A percentile compares a stretch with the other conserved stretches of the same genome.
These are phyloP conservation scores for Agonopterix alstromeriana DNA, from an alignment of 2,888 invertebrate species.

Conservation along the genomic window DNA sequence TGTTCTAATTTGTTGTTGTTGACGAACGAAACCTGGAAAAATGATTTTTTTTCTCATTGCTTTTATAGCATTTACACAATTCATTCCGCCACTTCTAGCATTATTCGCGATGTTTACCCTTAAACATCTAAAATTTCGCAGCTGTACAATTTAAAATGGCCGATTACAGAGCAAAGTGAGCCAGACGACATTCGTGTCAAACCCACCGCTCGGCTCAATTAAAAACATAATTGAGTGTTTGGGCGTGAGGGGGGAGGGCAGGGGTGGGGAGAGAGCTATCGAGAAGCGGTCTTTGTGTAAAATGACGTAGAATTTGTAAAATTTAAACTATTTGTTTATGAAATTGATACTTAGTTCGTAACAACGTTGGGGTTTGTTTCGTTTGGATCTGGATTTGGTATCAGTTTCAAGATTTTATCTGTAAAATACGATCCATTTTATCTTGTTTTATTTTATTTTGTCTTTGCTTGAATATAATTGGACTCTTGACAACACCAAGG, in stretches of 20 bases:
- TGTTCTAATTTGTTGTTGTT: no score
- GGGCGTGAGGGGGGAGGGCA: conserved; percentile 14
- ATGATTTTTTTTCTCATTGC: no score
- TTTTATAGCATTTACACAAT: no score
- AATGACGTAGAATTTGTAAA: conserved; percentile 1
- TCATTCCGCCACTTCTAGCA: background rate
- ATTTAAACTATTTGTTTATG: background rate
- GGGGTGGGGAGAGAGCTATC: conserved; percentile 6
- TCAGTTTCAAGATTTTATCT: no score
- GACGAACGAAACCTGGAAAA: no score
- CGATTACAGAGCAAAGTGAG: conserved; percentile 22
- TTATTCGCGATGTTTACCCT: background rate
- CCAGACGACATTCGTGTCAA: conserved; percentile 44
- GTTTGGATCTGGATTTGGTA: no score
- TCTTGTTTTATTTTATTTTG: no score
- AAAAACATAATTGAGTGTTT: conserved; percentile 65
- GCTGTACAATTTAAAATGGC: conserved; percentile 12
- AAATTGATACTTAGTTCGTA: background rate
- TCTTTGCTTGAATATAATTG: no score
- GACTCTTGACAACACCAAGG: no score
- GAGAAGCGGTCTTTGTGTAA: background rate
- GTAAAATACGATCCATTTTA: no score
- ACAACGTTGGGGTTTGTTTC: no score
- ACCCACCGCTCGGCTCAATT: conserved; percentile 55
- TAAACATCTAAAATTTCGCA: background rate